Evolutionary conservation across 2,113 vertebrate genomes (phyloP), one percentile per base, ranked within the genome.

Genomic region (Oryzias curvinotus): DNA sequence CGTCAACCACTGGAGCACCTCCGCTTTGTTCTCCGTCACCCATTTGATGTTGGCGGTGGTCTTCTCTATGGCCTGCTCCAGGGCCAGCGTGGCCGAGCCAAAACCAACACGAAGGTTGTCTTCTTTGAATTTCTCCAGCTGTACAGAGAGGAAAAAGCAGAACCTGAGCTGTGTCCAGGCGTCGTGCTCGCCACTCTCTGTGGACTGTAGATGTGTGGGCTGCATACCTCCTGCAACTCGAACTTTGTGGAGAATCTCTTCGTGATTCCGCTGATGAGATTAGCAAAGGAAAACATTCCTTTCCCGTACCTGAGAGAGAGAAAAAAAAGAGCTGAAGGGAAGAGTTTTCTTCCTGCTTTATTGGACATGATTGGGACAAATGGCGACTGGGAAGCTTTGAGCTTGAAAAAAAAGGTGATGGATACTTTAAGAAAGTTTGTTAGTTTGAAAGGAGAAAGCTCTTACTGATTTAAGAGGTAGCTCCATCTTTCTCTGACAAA

Each of bases 31-130:
- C 43, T 93, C 87, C 0, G 63, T 73, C 84, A 96, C 88, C 97
- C 96, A 98, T 18, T 90, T 91, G 65, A 97, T 96, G 83, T 96
- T 97, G 57, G 93, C 81, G 0, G 71, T 90, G 0, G 93, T 97
- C 66, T 77, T 92, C 86, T 98, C 96, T 71, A 97, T 90, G 0
- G 94, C 93, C 71, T 98, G 97, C 76, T 96, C 93, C 83, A 98
- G 68, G 0, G 94, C 93, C 16, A 93, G 66, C 0, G 93, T 93
- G 53, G 87, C 95, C 0, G 96, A 94, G 64, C 96, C 97, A 1
- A 98, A 98, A 5, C 97, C 96, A 0, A 77, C 36, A 0, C 89
- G 75, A 5, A 81, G 41, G 15, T 98, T 94, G 8, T 94, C 88
- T 0, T 42, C 2, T 77, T 95, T 92, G 79, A 98, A 98, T 62